Conservation (phyloP, 2,888 invertebrate species). For the Hirtodrosophila alboralis region DNA sequence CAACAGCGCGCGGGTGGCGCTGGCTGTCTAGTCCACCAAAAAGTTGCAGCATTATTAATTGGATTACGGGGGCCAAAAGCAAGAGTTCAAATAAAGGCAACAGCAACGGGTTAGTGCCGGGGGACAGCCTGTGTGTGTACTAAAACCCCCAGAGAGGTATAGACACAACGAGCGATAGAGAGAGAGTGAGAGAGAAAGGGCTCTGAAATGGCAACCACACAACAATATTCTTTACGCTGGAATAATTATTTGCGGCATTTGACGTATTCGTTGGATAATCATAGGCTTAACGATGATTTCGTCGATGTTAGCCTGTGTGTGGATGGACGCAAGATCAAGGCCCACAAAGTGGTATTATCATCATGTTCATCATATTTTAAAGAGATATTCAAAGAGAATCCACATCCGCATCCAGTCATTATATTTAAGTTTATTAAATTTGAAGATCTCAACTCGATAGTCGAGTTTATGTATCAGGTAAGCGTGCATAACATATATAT, state of each 20-base stretch:
- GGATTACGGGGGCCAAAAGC: conserved; percentile 31
- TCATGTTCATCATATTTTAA: conserved; percentile 93
- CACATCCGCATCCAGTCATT: conserved; percentile 91
- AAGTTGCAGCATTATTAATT: conserved; percentile 37
- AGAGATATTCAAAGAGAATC: conserved; percentile 90
- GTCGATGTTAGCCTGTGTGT: conserved; percentile 94
- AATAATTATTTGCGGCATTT: conserved; percentile 93
- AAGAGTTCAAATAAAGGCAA: background rate
- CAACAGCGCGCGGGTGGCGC: conserved; percentile 36
- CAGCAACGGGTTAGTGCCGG: background rate
- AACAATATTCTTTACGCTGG: conserved; percentile 94
- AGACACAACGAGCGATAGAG: conserved; percentile 1
- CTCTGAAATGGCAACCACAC: conserved; percentile 86
- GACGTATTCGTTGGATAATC: conserved; percentile 91
- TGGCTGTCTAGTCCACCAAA: conserved; percentile 19
- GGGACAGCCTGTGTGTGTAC: conserved; percentile 1
- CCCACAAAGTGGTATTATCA: conserved; percentile 93
- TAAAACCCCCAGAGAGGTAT: too few relatives aligned
- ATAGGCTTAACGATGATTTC: conserved; percentile 88
- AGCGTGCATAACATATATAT: too few relatives aligned
- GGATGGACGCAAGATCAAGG: conserved; percentile 92
- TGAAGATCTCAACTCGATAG: conserved; percentile 90
- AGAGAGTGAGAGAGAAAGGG: background rate
- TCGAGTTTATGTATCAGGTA: conserved; percentile 91
- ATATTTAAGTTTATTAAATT: conserved; percentile 92